Evolutionary conservation across 2,113 vertebrate genomes (phyloP).

Genomic region (Acanthisitta chloris): DNA sequence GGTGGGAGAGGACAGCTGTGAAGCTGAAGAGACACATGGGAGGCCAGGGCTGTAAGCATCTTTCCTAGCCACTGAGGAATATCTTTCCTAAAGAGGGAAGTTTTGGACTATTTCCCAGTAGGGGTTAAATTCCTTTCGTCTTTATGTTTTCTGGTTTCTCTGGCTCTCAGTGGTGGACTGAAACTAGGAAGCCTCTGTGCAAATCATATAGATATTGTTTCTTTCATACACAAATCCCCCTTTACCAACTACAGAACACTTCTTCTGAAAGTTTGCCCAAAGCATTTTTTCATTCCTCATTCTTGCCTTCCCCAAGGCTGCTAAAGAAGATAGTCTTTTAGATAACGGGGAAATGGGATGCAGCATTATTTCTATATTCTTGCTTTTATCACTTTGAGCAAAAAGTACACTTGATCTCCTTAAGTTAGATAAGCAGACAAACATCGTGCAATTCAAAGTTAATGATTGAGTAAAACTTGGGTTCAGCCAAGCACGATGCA

Average conservation of each 20-base stretch:
- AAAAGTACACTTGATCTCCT: background rate
- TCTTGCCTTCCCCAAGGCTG: background rate
- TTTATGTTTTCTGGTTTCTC: background rate
- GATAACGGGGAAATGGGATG: background rate
- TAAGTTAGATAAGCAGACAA: background rate
- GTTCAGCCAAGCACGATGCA: background rate
- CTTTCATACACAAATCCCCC: background rate
- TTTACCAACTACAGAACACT: background rate
- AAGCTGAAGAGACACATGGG: background rate
- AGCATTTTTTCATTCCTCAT: background rate
- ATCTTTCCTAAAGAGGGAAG: background rate
- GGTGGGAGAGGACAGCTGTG: background rate
- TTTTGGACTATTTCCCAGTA: background rate
- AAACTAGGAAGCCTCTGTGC: background rate
- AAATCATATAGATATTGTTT: background rate
- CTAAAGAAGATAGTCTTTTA: background rate
- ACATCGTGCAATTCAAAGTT: background rate
- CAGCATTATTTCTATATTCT: background rate
- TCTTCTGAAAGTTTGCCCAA: background rate
- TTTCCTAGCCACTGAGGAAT: background rate
- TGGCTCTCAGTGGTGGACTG: background rate
- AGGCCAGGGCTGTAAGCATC: background rate
- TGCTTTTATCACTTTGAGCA: background rate
- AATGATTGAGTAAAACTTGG: background rate
- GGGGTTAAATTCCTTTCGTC: background rate